phyloP scores from a whole-genome alignment of 2,888 invertebrate genomes.

The Deroplatys truncata region DNA sequence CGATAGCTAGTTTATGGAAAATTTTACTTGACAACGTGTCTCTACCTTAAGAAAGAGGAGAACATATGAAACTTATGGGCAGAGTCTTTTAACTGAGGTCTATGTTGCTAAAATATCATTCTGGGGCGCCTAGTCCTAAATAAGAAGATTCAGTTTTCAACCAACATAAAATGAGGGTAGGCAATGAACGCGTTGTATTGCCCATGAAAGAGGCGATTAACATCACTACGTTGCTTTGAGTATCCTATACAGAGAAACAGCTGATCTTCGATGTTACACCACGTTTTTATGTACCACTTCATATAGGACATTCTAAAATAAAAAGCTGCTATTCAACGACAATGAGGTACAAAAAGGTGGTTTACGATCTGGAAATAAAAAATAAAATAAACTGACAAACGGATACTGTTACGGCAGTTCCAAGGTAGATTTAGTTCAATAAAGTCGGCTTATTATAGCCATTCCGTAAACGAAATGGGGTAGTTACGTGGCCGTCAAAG shows the following conservation, averaged over 20 bases:
- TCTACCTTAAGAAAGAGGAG: too few relatives aligned
- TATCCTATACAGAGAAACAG: background rate
- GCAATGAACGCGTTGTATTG: background rate
- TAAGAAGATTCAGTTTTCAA: too few relatives aligned
- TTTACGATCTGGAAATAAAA: background rate
- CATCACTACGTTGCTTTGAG: background rate
- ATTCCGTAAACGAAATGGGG: background rate
- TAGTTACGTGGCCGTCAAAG: background rate
- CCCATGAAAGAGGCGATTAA: background rate
- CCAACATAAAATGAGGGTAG: too few relatives aligned
- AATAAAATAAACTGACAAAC: background rate
- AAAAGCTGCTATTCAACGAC: background rate
- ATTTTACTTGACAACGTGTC: too few relatives aligned
- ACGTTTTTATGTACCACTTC: background rate
- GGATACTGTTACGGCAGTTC: background rate
- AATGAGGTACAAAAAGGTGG: background rate
- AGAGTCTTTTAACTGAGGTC: too few relatives aligned
- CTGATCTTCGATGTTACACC: background rate
- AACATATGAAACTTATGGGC: too few relatives aligned
- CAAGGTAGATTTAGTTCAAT: conserved; percentile 1
- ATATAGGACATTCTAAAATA: background rate
- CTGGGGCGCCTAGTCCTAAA: too few relatives aligned
- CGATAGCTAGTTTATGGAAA: too few relatives aligned
- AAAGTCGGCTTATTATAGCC: conserved; percentile 3
- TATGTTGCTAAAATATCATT: too few relatives aligned